A percentile compares a stretch with the other conserved stretches of the same genome.
Evolutionary conservation across 2,888 invertebrate species (phyloP).

Genomic region (Sycophila texana): DNA sequence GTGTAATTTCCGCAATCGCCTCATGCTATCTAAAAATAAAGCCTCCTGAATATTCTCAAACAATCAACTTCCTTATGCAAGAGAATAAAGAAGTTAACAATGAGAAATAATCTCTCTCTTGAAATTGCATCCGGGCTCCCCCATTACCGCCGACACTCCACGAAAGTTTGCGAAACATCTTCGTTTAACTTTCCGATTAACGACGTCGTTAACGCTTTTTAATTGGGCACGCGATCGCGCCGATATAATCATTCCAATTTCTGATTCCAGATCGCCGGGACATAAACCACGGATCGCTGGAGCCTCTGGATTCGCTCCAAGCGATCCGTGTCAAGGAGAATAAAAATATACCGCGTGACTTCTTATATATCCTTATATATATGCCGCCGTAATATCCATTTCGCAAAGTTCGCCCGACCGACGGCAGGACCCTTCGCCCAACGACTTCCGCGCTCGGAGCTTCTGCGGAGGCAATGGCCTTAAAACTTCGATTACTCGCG

Average conservation of each 20-base stretch:
- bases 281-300: not conserved
- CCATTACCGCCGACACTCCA: no score
- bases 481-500: not conserved
- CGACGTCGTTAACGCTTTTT: not conserved
- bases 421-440: not conserved
- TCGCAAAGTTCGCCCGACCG: no score
- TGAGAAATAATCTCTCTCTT: no score
- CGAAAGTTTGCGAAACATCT: not conserved
- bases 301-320: conserved; percentile 26
- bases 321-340: conserved; percentile 43
- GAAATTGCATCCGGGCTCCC: not conserved
- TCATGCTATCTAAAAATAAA: no score
- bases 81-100: no score
- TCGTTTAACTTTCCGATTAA: not conserved
- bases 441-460: not conserved
- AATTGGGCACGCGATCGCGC: not conserved
- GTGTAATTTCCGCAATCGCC: no score
- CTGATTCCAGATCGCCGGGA: not conserved
- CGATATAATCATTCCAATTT: conserved; percentile 22
- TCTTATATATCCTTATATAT: not conserved
- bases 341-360: not conserved
- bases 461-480: not conserved
- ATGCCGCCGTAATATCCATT: conserved; percentile 12
- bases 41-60: no score
- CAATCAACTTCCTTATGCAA: no score